Evolutionary conservation across 2,113 vertebrate genomes (phyloP), one percentile per base, ranked within the genome.

Genomic region (Sebastes fasciatus): DNA sequence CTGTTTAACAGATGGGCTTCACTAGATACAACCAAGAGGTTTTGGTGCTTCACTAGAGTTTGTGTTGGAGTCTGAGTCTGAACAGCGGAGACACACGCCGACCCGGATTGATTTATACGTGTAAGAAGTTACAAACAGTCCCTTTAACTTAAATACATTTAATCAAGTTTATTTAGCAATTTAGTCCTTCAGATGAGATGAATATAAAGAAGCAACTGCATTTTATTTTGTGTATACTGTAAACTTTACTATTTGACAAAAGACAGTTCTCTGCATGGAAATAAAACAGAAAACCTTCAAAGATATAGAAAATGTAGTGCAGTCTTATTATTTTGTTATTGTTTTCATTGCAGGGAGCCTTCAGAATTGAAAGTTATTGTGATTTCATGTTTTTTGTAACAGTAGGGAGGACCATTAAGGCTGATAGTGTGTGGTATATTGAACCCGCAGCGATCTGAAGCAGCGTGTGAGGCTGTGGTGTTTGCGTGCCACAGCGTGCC

Each of bases 401-500:
- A 60, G 8, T 13, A 57, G 49, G 71, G 60, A 81, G 51, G 19
- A 48, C 40, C 76, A 13, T 70, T 48, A 74, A 52, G 82, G 67
- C 72, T 74, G 48, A 75, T 72, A 79, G 42, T 1, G 13, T 78
- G 48, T 64, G 67, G 48, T 12, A 54, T 77, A 48, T 75, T 10
- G 7, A 62, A 46, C 73, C 62, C 11, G 12, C 52, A 14, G 80
- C 7, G 51, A 82, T 62, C 40, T 69, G 78, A 46, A 70, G 82
- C 52, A 0, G 46, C 11, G 46, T 62, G 52, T 21, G 73, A 14
- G 57, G 19, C 66, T 26, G 52, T 23, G 78, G 52, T 23, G 78
- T 69, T 64, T 80, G 70, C n/a, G 12, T 62, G 65, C 57, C 68
- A 8, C 77, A 77, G 67, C 74, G 8, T 49, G 67, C 51, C 61